Evolutionary conservation across 2,797 vertebrate species (phyloP), one percentile per base, ranked within the genome.

Genomic region (Ptychadena robeensis): DNA sequence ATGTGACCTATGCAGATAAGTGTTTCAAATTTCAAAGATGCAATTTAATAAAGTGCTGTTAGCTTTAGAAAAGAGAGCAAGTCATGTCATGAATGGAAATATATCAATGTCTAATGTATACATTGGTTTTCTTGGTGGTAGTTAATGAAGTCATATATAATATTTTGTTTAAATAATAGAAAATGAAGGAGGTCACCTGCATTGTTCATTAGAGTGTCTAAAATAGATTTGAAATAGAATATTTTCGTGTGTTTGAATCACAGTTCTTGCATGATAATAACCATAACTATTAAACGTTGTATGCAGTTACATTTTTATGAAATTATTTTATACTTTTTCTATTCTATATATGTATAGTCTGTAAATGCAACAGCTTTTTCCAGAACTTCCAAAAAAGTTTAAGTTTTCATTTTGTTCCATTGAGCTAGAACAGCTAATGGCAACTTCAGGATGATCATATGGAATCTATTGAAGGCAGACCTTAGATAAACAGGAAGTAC

Each of bases 401-500:
- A n/a, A n/a, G n/a, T n/a, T n/a, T n/a, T n/a, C n/a, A n/a, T 48
- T 48, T 48, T 12, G 11, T 18, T 48, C 40, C 57, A 59, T 10
- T 59, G 57, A 59, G 9, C 4, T 27, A n/a, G 57, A 25, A n/a
- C n/a, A 59, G 7, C n/a, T n/a, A n/a, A n/a, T 25, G 25, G 15
- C 25, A 25, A 0, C 11, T 61, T 25, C n/a, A 22, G 9, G 15
- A 53, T 53, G 44, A 22, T 53, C 44, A 67, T 53, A 65, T 78
- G 75, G 22, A 68, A 57, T 27, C n/a, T 27, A 6, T 22, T 76
- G 72, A 63, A 65, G 64, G 66, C 22, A 68, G 59, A 40, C 34
- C 53, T 69, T 77, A 75, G 15, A 75, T 57, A 75, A 76, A 71
- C 73, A 82, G 81, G 81, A 82, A 82, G 81, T 61, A 64, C 34